These are phyloP conservation scores for Dendrocincla fuliginosa DNA, from an alignment of 2,797 vertebrate genomes.

Conservation along the genomic window DNA sequence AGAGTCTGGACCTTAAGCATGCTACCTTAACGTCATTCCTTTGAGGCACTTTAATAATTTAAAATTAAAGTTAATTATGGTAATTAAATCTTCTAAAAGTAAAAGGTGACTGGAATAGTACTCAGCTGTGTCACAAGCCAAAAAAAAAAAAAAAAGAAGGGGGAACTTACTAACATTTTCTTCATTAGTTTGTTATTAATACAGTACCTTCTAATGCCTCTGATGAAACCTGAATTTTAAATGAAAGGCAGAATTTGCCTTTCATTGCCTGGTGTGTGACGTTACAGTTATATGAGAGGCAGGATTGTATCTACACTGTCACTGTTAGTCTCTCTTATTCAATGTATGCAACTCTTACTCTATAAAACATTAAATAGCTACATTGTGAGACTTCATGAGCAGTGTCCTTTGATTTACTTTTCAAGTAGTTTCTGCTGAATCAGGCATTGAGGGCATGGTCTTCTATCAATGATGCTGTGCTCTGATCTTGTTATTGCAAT, in stretches of 20 bases:
- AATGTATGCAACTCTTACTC: neutral
- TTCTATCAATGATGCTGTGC: neutral
- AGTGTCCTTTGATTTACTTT: constrained; percentile 27
- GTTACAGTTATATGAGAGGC: neutral
- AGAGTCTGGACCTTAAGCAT: neutral
- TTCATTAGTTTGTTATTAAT: neutral
- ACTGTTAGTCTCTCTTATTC: neutral
- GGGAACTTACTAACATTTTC: neutral
- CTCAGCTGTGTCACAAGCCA: neutral
- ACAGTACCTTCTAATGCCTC: neutral
- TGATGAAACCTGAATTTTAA: constrained; percentile 10
- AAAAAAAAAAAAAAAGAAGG: neutral
- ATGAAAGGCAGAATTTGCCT: neutral
- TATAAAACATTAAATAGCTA: constrained; percentile 15
- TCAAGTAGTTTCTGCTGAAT: constrained; percentile 12
- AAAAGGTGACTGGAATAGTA: neutral
- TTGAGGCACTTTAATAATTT: neutral
- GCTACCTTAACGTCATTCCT: neutral
- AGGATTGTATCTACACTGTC: neutral
- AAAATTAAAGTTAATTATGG: constrained; percentile 35
- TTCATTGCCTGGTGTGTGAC: neutral
- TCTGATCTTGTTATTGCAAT: neutral
- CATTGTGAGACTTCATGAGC: neutral
- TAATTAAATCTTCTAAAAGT: constrained; percentile 33
- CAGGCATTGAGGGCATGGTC: neutral